Evolutionary conservation across 2,888 invertebrate genomes (phyloP).

Genomic region (Entomobrya proxima): DNA sequence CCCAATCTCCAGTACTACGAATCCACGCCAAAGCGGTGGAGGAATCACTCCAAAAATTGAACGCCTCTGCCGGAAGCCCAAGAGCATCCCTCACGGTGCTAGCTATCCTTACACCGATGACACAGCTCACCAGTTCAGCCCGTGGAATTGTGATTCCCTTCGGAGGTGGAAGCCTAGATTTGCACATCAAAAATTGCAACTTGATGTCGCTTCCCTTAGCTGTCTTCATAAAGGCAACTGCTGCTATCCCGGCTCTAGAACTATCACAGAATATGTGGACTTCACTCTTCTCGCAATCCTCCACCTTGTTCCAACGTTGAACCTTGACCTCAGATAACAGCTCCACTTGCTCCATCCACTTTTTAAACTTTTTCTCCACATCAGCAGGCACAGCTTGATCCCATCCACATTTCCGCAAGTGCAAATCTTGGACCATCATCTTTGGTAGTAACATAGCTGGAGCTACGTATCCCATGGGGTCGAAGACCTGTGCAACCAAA

Average conservation of each 20-base stretch:
- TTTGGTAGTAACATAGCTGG: background rate
- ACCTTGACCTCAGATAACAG: conserved; percentile 70
- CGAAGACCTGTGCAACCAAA: background rate
- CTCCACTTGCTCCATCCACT: conserved; percentile 68
- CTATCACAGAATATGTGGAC: background rate
- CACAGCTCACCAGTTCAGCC: background rate
- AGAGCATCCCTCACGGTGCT: too few species aligned
- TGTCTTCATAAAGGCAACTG: background rate
- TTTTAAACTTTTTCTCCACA: conserved; percentile 50
- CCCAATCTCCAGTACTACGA: too few species aligned
- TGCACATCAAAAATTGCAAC: background rate
- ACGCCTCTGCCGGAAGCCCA: too few species aligned
- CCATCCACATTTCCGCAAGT: conserved; percentile 61
- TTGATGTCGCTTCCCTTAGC: background rate
- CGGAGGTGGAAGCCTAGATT: background rate
- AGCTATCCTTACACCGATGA: background rate
- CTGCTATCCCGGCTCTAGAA: background rate
- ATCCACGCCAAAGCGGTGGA: background rate
- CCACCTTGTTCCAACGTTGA: too few species aligned
- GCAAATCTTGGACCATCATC: conserved; percentile 65
- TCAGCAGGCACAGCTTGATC: conserved; percentile 49
- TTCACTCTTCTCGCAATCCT: background rate
- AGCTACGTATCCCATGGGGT: too few species aligned
- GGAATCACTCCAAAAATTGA: conserved; percentile 6
- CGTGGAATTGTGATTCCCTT: background rate